Conservation (phyloP, 2,888 invertebrate genomes). For the Exocentrus adspersus region DNA sequence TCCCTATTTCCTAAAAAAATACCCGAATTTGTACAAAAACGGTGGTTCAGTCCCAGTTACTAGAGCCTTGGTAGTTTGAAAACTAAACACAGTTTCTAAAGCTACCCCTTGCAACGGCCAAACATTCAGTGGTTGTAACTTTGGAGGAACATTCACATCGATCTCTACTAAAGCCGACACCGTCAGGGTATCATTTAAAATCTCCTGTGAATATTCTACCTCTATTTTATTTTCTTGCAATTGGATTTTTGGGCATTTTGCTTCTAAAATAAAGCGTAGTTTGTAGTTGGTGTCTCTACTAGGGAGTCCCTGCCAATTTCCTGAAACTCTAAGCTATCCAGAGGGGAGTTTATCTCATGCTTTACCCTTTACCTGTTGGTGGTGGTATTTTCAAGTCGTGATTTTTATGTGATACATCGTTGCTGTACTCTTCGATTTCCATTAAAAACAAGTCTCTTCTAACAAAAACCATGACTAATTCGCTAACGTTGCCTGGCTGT, state of each 20-base stretch:
- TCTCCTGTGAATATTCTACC: slow-evolving; percentile 5
- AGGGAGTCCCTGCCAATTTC: slow-evolving; percentile 4
- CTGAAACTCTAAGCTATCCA: background rate
- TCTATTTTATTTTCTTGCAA: slow-evolving; percentile 8
- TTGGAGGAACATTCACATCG: slow-evolving; percentile 4
- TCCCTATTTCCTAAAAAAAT: slow-evolving; percentile 10
- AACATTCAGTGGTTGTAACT: background rate
- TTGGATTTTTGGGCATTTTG: slow-evolving; percentile 6
- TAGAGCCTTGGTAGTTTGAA: background rate
- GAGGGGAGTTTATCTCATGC: background rate
- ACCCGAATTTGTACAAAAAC: slow-evolving; percentile 13
- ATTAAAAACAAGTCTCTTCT: slow-evolving; percentile 6
- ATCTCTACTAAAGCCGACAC: slow-evolving; percentile 8
- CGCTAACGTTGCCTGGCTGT: slow-evolving; percentile 7
- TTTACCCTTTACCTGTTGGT: slow-evolving; percentile 11
- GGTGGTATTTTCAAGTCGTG: slow-evolving; percentile 4
- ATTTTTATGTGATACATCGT: slow-evolving; percentile 5
- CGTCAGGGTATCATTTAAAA: slow-evolving; percentile 6
- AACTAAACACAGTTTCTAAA: slow-evolving; percentile 8
- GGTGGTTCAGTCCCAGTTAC: background rate
- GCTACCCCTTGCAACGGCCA: background rate
- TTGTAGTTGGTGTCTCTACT: slow-evolving; percentile 1
- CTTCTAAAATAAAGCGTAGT: slow-evolving; percentile 9
- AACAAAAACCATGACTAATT: background rate
- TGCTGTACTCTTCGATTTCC: slow-evolving; percentile 11